Base-by-base conservation (phyloP, 2,113 vertebrate genomes). In the Tetrax tetrax region DNA sequence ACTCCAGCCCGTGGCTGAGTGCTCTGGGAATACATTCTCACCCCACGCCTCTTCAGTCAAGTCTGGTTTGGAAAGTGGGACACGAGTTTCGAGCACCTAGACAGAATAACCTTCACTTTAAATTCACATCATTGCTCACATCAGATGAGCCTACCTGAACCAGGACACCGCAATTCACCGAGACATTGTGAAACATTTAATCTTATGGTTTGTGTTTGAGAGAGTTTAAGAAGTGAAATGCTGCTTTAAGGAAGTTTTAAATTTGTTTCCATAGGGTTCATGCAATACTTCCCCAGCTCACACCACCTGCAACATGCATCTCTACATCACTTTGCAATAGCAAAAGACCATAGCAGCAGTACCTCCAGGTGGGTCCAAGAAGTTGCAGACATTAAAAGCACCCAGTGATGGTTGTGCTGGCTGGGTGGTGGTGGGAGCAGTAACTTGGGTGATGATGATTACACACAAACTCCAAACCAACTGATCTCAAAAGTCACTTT, bases 371-470 rank as follows among this genome's bases (percentile, higher is more conserved):
- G 51, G 28, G 27, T 22, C 80, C 54, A 38, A 57, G 83, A 84
- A 87, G 57, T 47, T 68, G 84, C 38, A 90, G 82, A 76, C 2
- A 91, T 48, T 20, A 21, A 89, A 78, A 89, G 38, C 51, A 54
- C 29, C n/a, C 74, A 15, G 1, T 33, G 69, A 87, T 74, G 63
- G 9, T 15, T 70, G 38, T 48, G 61, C 72, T 82, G 84, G 79
- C 65, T 94, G 94, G 92, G 91, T 87, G 92, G 92, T 24, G 38
- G 92, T 88, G 88, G 90, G 85, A 94, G 85, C 95, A 71, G 70
- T 28, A 71, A 87, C 78, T 48, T 76, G 65, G 70, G 48, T 71
- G 57, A 79, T 60, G 70, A 72, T 83, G 87, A 68, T 89, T 64
- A 69, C 70, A 64, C 61, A 79, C 53, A 76, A 93, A 90, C 92